Evolutionary conservation across 2,797 vertebrate species (phyloP).

Genomic region (Semaprochilodus insignis): DNA sequence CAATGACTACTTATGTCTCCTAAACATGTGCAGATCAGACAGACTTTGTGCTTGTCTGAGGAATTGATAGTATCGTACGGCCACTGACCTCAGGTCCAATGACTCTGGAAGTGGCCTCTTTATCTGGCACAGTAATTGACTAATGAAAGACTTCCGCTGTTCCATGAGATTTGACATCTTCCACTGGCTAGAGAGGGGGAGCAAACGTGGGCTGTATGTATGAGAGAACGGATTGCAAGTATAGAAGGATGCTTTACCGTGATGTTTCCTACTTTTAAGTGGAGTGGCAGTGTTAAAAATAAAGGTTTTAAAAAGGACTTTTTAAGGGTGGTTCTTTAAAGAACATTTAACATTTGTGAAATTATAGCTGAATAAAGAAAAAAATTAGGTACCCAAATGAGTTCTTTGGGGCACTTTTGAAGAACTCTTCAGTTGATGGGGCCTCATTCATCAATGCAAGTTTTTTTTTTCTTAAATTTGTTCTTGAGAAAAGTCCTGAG

Average conservation of each 20-base stretch:
- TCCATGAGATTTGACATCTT: slow-evolving; percentile 71
- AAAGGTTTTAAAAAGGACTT: not conserved
- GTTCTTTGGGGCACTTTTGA: not conserved
- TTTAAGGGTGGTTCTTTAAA: not conserved
- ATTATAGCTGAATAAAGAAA: not conserved
- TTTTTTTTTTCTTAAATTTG: too few species aligned
- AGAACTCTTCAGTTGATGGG: too few species aligned
- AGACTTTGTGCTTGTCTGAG: slow-evolving; percentile 75
- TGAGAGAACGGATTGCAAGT: not conserved
- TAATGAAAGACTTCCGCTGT: slow-evolving; percentile 86
- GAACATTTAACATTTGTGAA: not conserved
- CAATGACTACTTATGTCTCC: slow-evolving; percentile 4
- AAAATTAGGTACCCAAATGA: not conserved
- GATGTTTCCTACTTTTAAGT: not conserved
- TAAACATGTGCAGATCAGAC: slow-evolving; percentile 65
- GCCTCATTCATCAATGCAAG: too few species aligned
- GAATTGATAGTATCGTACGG: slow-evolving; percentile 80
- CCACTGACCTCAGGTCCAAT: slow-evolving; percentile 68
- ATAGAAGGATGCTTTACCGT: not conserved
- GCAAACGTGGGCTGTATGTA: slow-evolving; percentile 45
- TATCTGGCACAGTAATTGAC: slow-evolving; percentile 82
- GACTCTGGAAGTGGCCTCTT: slow-evolving; percentile 78
- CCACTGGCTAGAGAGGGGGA: slow-evolving; percentile 66
- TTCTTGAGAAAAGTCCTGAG: too few species aligned
- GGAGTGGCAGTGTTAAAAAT: not conserved